Conservation (phyloP, 2,888 invertebrate species). For the Galeopsomyia nigrocyanea region DNA sequence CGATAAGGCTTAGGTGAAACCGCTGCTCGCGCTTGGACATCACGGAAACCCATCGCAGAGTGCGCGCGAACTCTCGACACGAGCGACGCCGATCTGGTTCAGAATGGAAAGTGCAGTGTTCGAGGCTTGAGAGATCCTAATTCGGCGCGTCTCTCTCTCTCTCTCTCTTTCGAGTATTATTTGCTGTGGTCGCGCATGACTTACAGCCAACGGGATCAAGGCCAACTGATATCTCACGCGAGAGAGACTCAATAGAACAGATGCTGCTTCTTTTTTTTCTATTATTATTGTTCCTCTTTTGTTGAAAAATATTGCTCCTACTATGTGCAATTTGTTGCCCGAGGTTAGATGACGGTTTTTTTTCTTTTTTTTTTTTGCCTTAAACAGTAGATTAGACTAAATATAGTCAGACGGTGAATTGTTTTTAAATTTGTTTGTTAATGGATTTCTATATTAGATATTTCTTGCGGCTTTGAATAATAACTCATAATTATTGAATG, state of each 20-base stretch:
- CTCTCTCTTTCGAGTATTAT: constrained; percentile 21
- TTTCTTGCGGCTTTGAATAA: too few relatives aligned
- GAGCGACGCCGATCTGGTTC: constrained; percentile 53
- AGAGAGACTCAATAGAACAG: constrained; percentile 11
- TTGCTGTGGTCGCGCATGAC: constrained; percentile 31
- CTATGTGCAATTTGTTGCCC: too few relatives aligned
- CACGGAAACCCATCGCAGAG: constrained; percentile 23
- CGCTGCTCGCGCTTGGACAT: constrained; percentile 32
- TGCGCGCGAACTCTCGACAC: neutral
- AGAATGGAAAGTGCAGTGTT: constrained; percentile 55
- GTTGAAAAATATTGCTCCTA: too few relatives aligned
- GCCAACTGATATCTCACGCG: constrained; percentile 34
- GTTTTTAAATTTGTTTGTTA: too few relatives aligned
- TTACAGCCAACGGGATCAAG: constrained; percentile 39
- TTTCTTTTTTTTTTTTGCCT: neutral
- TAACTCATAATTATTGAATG: too few relatives aligned
- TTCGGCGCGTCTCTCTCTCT: constrained; percentile 44
- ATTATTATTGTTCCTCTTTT: neutral
- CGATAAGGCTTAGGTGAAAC: constrained; percentile 13
- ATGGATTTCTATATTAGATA: too few relatives aligned
- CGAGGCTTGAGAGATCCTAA: constrained; percentile 49
- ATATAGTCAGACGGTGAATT: too few relatives aligned
- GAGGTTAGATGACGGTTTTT: neutral
- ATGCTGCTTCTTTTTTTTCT: constrained; percentile 6
- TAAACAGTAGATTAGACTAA: too few relatives aligned